Evolutionary conservation across 2,888 invertebrate species (phyloP), one percentile per base, ranked within the genome.

Genomic region (Patella caerulea): DNA sequence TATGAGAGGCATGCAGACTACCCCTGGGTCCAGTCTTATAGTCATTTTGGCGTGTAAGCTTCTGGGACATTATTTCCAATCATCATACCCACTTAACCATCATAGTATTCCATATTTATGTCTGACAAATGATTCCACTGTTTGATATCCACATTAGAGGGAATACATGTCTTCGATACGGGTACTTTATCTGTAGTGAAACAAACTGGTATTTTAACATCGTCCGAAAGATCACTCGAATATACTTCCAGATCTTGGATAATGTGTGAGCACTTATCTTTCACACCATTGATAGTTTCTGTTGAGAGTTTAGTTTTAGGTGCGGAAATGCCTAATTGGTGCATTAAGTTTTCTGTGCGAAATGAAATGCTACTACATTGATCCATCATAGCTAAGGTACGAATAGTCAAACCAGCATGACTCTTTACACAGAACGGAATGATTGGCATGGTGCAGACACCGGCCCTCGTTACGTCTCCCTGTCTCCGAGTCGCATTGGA

Each of bases 361-460:
- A 56, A 56, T 2, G 17, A 56, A 56, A 56, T 77, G 29, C 73
- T 80, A 56, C 82, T 82, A 12, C 80, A 77, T 15, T 77, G 77
- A 53, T 82, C 82, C 24, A 82, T 72, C 59, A 78, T 80, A 24
- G 80, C 82, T 59, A 80, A 80, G 24, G 80, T 80, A 34, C 77
- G 72, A 14, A 80, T 70, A 19, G 71, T 77, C 53, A 78, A 71
- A 70, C 76, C 78, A 17, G 34, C 19, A 54, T 76, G 74, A 15
- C 71, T 56, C 65, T 78, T 79, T 24, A 80, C 15, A 53, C 78
- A 76, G 14, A 82, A 80, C 12, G 78, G 79, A 34, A 82, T 72
- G 45, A 82, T 91, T 70, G 90, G 94, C 45, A 93, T 34, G 2
- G 75, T 56, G 7, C 15, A 15, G 15, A 7, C 2, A 56, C 56